Base-by-base conservation (phyloP, 2,797 vertebrate genomes). In the Pteronotus mesoamericanus region DNA sequence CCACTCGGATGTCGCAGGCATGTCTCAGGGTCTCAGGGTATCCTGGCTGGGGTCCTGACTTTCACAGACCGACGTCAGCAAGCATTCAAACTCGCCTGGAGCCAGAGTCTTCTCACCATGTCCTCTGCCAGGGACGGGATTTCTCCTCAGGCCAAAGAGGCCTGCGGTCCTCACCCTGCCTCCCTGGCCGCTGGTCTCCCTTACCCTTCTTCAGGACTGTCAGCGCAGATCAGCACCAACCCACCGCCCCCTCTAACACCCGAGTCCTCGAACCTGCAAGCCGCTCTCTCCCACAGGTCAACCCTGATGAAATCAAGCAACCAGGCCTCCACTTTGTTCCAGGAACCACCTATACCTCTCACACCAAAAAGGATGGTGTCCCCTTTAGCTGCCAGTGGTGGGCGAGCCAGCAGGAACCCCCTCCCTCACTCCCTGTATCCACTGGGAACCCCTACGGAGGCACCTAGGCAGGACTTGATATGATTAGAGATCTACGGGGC, bases 191-290 rank as follows among this genome's bases (percentile, higher is more conserved):
- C 14, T 9, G 1, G 51, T 4, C 37, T 55, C 71, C 29, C 3
- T 57, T 6, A 6, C 5, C 32, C 15, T 71, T 64, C 77, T 34
- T 32, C 57, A 69, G 26, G 69, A 6, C 10, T 15, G 0, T 34
- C 11, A 5, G 26, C 18, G 0, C 8, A 5, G 16, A 85, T 34
- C 10, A 3, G 32, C 24, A 64, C 39, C 2, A 0, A 12, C 10
- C 9, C 34, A 1, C 11, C 10, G 0, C 5, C 11, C 3, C 46
- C n/a, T 71, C 39, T 53, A 39, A 15, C 12, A 6, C 59, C 80
- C 2, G 39, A 4, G 32, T 16, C 9, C 9, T 48, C 86, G 24
- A 26, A 53, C 37, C 42, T 55, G 3, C 16, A 11, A 66, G n/a
- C 4, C 10, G 14, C 6, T 22, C 44, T 24, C 32, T 48, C 55